phyloP scores from a whole-genome alignment of 2,797 vertebrate genomes.

The Sebastes oblongus region DNA sequence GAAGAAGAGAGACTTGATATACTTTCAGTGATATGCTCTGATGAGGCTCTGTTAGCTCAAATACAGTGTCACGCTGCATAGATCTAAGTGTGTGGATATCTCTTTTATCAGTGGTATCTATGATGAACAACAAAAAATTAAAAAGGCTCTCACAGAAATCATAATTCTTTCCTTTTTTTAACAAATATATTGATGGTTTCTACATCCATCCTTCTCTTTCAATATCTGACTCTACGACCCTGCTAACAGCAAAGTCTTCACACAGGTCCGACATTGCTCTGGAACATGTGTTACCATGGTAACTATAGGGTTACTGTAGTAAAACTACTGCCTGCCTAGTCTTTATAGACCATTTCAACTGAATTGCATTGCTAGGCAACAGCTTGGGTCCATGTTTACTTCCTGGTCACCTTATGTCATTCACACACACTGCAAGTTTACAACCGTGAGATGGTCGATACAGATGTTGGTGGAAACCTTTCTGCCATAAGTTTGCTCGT shows the following conservation, averaged over 20 bases:
- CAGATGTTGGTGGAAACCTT: not conserved
- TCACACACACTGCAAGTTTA: not conserved
- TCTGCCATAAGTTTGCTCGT: not conserved
- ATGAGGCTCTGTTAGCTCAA: not conserved
- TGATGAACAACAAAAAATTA: not conserved
- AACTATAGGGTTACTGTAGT: slow-evolving; percentile 13
- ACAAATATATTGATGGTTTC: not conserved
- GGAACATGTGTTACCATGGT: slow-evolving; percentile 30
- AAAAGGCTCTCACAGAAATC: not conserved
- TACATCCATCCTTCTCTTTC: not conserved
- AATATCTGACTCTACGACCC: too few relatives aligned
- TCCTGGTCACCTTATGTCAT: not conserved
- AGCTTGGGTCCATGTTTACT: not conserved
- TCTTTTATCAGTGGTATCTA: not conserved
- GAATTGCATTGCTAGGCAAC: not conserved
- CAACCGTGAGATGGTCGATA: not conserved
- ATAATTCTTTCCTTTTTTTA: not conserved
- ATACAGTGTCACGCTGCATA: not conserved
- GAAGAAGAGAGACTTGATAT: not conserved
- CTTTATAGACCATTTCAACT: not conserved
- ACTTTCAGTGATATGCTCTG: not conserved
- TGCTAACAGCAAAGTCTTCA: not conserved
- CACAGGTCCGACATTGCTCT: not conserved
- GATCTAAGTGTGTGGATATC: not conserved
- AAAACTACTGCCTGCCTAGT: not conserved